A percentile compares a stretch with the other conserved stretches of the same genome.
phyloP scores from a whole-genome alignment of 92 coral and sea anemone species.

The Porites rus region DNA sequence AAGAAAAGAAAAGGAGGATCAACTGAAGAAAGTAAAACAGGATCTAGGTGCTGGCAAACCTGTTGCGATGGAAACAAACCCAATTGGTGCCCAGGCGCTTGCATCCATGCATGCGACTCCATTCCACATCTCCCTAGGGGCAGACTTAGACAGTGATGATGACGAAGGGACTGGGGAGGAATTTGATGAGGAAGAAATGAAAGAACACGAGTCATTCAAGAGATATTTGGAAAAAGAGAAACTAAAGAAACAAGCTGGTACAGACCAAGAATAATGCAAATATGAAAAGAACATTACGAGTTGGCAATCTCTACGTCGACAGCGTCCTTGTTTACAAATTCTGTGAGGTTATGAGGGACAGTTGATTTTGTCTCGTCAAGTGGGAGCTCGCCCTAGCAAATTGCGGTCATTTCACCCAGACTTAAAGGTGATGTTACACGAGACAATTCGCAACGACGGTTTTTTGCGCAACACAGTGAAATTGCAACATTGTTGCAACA shows the following conservation, averaged over 20 bases:
- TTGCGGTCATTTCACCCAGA: too few species aligned
- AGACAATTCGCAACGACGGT: too few species aligned
- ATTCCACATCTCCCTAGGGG: constrained; percentile 71
- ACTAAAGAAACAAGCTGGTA: constrained; percentile 11
- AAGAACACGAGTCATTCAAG: constrained; percentile 89
- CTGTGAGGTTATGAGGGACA: too few species aligned
- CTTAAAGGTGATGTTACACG: too few species aligned
- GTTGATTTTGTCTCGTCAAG: too few species aligned
- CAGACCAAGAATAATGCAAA: not conserved
- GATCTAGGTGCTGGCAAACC: constrained; percentile 91
- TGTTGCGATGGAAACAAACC: constrained; percentile 72
- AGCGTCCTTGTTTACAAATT: not conserved
- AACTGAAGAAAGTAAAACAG: constrained; percentile 79
- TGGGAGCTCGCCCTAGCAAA: too few species aligned
- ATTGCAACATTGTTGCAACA: too few species aligned
- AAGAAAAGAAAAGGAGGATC: constrained; percentile 71
- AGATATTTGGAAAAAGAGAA: constrained; percentile 74
- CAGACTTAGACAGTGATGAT: constrained; percentile 81
- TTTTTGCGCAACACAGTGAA: too few species aligned
- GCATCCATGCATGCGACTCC: constrained; percentile 52
- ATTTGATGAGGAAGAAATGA: constrained; percentile 80
- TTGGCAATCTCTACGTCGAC: not conserved
- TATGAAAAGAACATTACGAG: constrained; percentile 3
- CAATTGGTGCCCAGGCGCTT: constrained; percentile 44
- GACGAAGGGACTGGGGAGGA: constrained; percentile 56